A percentile compares a stretch with the other conserved stretches of the same genome.
Conservation (phyloP, 2,888 invertebrate genomes). For the Melinaea menophilus region DNA sequence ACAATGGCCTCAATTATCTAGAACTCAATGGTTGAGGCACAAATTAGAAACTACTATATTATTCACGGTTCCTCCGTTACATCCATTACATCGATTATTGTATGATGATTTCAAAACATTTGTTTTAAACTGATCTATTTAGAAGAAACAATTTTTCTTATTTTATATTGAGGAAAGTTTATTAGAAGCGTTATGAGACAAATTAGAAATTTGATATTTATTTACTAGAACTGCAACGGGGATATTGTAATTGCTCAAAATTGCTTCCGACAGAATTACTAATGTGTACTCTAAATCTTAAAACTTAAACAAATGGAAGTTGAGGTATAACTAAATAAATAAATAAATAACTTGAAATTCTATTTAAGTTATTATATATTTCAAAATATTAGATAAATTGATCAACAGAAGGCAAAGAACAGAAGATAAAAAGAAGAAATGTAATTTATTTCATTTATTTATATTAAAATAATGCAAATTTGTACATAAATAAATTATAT, state of each 20-base stretch:
- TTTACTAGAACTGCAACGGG: no score
- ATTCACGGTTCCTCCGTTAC: no score
- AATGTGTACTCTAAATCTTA: conserved; percentile 18
- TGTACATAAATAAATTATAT: background rate
- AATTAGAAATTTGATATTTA: no score
- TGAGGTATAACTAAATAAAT: conserved; percentile 13
- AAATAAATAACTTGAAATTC: conserved; percentile 11
- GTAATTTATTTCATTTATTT: background rate
- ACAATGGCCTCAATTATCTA: conserved; percentile 17
- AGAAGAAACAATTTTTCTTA: no score
- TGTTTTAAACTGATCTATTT: no score
- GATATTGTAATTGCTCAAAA: conserved; percentile 14
- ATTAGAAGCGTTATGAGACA: no score
- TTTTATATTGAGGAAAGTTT: no score
- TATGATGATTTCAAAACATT: no score
- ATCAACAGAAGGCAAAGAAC: background rate
- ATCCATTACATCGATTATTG: no score
- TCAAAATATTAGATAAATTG: background rate
- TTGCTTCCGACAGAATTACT: conserved; percentile 15
- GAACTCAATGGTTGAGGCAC: conserved; percentile 7
- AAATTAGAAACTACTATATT: conserved; percentile 16
- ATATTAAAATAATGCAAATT: background rate
- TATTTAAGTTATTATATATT: background rate
- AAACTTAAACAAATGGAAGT: conserved; percentile 17
- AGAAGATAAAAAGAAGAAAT: background rate